Percentiles rank a stretch among this genome's conserved stretches.
phyloP scores from a whole-genome alignment of 2,888 invertebrate genomes.

The Eucriotettix oculatus region DNA sequence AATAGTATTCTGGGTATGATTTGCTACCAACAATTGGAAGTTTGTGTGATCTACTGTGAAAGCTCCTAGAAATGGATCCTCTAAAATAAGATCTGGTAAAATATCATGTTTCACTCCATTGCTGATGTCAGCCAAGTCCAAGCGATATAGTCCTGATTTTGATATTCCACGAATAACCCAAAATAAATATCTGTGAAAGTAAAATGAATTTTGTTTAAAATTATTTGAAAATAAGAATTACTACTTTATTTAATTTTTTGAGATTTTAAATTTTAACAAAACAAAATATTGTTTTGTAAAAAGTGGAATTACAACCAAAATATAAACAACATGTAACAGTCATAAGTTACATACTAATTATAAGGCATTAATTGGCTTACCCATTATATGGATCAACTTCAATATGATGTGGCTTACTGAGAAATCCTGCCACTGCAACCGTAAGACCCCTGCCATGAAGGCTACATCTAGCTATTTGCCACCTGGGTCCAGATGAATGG shows the following conservation, averaged over 20 bases:
- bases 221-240: no score
- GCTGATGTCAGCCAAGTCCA: constrained; percentile 60
- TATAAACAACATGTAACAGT: no score
- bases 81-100: constrained; percentile 44
- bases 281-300: no score
- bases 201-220: no score
- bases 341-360: background rate
- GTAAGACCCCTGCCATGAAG: constrained; percentile 54
- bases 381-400: constrained; percentile 89
- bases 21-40: constrained; percentile 60
- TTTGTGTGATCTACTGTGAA: constrained; percentile 71
- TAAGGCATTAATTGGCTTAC: constrained; percentile 25
- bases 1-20: constrained; percentile 58
- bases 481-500: constrained; percentile 24
- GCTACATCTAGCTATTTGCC: constrained; percentile 48
- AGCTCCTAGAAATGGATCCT: constrained; percentile 52
- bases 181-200: constrained; percentile 49
- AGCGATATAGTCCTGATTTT: constrained; percentile 51
- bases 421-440: constrained; percentile 52
- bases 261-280: no score
- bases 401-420: constrained; percentile 55
- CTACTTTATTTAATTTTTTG: no score
- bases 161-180: constrained; percentile 41
- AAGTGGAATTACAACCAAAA: no score
- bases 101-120: constrained; percentile 56